Conservation (phyloP, 2,113 vertebrate species). For the Todiramphus chloris region DNA sequence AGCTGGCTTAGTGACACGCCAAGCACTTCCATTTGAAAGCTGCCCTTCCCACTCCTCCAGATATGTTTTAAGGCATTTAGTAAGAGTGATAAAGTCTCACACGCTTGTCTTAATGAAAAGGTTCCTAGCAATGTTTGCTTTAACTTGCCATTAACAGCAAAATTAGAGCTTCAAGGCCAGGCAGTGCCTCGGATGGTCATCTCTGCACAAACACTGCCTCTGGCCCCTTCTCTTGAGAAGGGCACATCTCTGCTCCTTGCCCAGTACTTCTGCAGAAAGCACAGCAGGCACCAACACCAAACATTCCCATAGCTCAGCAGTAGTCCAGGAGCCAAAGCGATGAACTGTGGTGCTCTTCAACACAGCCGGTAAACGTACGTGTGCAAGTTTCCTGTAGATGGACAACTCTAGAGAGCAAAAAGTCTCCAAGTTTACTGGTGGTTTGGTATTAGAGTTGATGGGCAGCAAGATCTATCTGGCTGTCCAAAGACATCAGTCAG, state of each 20-base stretch:
- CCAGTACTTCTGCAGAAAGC: neutral
- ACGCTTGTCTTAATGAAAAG: neutral
- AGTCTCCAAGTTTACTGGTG: accelerated
- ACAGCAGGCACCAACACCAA: neutral
- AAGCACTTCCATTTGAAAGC: slow-evolving; percentile 9
- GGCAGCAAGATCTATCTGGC: neutral
- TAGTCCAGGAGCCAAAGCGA: neutral
- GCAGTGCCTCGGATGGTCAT: neutral
- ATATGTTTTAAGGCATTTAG: neutral
- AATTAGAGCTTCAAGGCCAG: neutral
- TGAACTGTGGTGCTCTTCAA: neutral
- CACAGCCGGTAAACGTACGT: neutral
- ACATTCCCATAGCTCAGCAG: neutral
- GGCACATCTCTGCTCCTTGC: neutral
- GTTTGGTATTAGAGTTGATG: neutral
- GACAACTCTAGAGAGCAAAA: neutral
- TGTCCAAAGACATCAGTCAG: neutral
- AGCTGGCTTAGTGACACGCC: neutral
- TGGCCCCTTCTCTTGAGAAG: neutral
- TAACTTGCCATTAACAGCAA: neutral
- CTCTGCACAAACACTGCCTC: neutral
- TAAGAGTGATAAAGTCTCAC: neutral
- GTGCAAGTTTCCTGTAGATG: neutral
- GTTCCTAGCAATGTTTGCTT: neutral
- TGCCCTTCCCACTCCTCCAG: neutral